Percentiles rank a stretch among this genome's conserved stretches.
phyloP scores from a whole-genome alignment of 2,113 vertebrate species.

The Tapirus terrestris region DNA sequence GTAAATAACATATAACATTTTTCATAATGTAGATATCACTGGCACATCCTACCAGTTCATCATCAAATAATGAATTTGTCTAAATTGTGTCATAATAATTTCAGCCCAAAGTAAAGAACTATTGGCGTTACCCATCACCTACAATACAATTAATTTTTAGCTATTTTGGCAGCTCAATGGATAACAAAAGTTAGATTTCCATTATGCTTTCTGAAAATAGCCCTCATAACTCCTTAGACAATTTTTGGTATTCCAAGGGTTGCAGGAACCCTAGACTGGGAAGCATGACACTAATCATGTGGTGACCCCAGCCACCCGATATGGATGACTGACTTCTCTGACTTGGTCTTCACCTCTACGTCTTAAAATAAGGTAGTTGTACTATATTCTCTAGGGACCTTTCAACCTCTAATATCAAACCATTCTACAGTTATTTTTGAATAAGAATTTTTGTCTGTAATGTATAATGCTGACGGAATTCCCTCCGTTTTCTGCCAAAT shows the following conservation, averaged over 20 bases:
- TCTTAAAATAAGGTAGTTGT: neutral
- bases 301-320: neutral
- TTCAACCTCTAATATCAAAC: neutral
- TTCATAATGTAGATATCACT: neutral
- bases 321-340: accelerated
- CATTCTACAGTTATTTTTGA: neutral
- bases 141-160: neutral
- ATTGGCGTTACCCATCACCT: too few species aligned
- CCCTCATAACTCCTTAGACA: neutral
- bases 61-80: neutral
- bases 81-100: neutral
- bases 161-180: neutral
- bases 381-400: neutral
- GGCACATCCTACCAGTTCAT: neutral
- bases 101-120: neutral
- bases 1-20: too few species aligned
- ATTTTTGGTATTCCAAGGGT: neutral
- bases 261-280: accelerated
- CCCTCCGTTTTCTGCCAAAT: neutral
- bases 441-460: neutral
- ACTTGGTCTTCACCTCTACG: neutral
- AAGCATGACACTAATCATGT: accelerated
- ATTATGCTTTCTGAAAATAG: neutral
- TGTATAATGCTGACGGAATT: neutral
- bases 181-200: neutral